Evolutionary conservation across 2,797 vertebrate genomes (phyloP).

Genomic region (Alca torda): DNA sequence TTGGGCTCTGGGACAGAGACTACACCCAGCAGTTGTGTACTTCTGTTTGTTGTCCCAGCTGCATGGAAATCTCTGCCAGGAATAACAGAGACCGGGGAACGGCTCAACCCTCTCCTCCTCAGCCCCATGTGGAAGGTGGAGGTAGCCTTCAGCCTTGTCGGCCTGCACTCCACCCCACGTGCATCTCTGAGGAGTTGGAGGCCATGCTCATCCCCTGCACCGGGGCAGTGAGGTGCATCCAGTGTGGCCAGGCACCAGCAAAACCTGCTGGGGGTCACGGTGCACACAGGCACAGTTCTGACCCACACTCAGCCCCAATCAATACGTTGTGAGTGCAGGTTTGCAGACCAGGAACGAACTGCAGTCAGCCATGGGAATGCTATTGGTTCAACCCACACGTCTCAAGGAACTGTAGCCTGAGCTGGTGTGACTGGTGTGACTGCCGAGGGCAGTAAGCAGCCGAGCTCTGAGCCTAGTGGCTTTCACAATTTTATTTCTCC

Average conservation of each 20-base stretch:
- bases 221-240: rapidly evolving
- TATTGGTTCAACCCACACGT: rapidly evolving
- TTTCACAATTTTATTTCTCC: neutral
- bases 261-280: rapidly evolving
- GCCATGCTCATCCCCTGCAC: rapidly evolving
- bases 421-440: neutral
- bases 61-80: neutral
- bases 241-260: rapidly evolving
- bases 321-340: neutral
- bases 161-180: rapidly evolving
- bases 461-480: neutral
- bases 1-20: neutral
- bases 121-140: neutral
- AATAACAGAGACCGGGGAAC: neutral
- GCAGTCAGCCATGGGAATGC: neutral
- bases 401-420: neutral
- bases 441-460: neutral
- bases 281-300: neutral
- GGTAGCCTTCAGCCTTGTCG: neutral
- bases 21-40: neutral
- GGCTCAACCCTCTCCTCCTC: neutral
- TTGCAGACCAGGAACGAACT: neutral
- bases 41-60: neutral
- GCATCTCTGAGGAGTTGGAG: neutral
- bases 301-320: rapidly evolving